Evolutionary conservation across 2,888 invertebrate species (phyloP).

Genomic region (Scaptomyza caliginosa): DNA sequence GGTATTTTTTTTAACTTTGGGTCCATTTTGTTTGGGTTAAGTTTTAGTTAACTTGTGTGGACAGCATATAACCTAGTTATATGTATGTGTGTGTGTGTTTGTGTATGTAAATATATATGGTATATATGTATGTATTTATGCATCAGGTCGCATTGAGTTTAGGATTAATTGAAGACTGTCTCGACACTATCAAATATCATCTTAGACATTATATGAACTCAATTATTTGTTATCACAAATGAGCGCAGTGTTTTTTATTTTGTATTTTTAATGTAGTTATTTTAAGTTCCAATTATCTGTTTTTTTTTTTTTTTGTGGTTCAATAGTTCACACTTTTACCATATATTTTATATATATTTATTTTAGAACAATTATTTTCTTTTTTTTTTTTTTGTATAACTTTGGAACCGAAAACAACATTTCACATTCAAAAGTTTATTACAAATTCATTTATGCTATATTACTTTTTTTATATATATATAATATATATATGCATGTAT

Average conservation of each 20-base stretch:
- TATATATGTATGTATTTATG: conserved; percentile 12
- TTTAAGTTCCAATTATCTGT: too few relatives aligned
- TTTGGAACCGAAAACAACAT: conserved; percentile 18
- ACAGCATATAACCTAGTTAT: conserved; percentile 46
- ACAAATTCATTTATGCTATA: too few relatives aligned
- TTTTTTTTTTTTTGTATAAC: neutral
- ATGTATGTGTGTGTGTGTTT: neutral
- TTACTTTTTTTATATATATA: neutral
- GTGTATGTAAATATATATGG: conserved; percentile 6
- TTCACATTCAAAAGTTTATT: conserved; percentile 22
- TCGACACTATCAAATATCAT: conserved; percentile 8
- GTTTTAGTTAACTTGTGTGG: conserved; percentile 60
- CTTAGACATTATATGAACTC: conserved; percentile 37
- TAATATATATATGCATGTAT: conserved; percentile 2
- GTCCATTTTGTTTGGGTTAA: conserved; percentile 21
- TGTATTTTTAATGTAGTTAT: neutral
- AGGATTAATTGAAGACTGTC: conserved; percentile 43
- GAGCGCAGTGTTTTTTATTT: conserved; percentile 24
- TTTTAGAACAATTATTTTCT: neutral
- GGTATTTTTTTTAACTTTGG: conserved; percentile 8
- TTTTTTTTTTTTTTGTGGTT: conserved; percentile 13
- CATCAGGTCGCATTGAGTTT: conserved; percentile 75
- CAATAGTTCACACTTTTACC: conserved; percentile 13
- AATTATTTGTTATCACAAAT: conserved; percentile 55
- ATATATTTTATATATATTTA: neutral